These are phyloP conservation scores for Drosophila neutralis DNA, from an alignment of 2,888 invertebrate genomes.

Conservation along the genomic window DNA sequence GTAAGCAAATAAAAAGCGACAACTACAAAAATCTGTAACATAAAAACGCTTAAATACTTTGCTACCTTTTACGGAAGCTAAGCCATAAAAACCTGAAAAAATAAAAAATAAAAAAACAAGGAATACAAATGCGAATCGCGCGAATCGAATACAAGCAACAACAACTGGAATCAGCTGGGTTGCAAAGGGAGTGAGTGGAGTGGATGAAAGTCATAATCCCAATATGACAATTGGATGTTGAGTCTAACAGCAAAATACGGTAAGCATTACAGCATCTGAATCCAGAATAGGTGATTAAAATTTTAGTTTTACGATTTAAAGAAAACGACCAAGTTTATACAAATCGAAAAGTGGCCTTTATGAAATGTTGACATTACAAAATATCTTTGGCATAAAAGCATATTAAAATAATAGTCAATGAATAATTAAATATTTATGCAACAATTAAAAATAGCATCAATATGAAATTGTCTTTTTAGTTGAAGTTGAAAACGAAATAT, in stretches of 20 bases:
- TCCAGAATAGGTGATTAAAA: background rate
- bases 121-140: slow-evolving; percentile 55
- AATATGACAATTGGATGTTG: slow-evolving; percentile 13
- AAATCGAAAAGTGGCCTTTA: background rate
- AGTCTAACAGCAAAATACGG: background rate
- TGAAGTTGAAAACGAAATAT: too few species aligned
- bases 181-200: background rate
- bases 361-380: background rate
- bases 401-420: background rate
- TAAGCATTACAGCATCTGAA: slow-evolving; percentile 2
- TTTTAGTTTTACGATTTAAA: background rate
- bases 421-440: background rate
- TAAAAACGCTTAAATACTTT: slow-evolving; percentile 75
- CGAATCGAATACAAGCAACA: slow-evolving; percentile 39
- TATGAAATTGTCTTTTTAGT: too few species aligned
- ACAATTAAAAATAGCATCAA: background rate
- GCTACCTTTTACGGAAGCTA: slow-evolving; percentile 77
- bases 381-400: background rate
- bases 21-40: slow-evolving; percentile 63
- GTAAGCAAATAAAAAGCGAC: slow-evolving; percentile 43
- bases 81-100: slow-evolving; percentile 53
- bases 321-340: background rate
- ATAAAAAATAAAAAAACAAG: slow-evolving; percentile 17
- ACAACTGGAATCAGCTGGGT: slow-evolving; percentile 33
- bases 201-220: slow-evolving; percentile 26